Percentiles rank a stretch among this genome's conserved stretches.
These are phyloP conservation scores for Bubo blakistoni DNA, from an alignment of 2,113 vertebrate species.

Conservation along the genomic window DNA sequence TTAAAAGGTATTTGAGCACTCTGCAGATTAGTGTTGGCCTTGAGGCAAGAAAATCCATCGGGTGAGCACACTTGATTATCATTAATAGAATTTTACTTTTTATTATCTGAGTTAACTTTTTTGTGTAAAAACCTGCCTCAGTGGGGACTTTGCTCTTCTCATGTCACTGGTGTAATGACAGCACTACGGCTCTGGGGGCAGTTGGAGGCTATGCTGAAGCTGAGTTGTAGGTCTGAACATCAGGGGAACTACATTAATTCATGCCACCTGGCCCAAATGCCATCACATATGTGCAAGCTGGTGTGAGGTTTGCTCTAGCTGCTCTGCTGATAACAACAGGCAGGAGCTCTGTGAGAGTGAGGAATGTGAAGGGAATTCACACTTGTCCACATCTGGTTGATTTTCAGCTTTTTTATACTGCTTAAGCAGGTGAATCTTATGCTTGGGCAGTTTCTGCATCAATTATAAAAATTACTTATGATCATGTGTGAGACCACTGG, in stretches of 20 bases:
- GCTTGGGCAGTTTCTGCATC: not conserved
- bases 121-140: not conserved
- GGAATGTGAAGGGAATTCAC: not conserved
- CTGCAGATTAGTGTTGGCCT: not conserved
- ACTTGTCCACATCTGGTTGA: not conserved
- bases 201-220: not conserved
- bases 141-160: not conserved
- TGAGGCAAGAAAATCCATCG: not conserved
- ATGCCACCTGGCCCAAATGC: not conserved
- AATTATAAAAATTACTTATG: not conserved
- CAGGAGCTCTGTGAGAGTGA: not conserved
- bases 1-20: conserved; percentile 30
- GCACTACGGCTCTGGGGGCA: not conserved
- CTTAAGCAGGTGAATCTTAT: not conserved
- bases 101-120: not conserved
- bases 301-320: not conserved
- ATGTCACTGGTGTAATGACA: not conserved
- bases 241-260: not conserved
- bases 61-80: not conserved
- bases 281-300: not conserved
- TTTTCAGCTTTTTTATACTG: not conserved
- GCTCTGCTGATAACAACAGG: not conserved
- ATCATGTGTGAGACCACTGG: not conserved
- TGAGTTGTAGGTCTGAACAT: not conserved
- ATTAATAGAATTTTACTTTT: not conserved